These are phyloP conservation scores for Protodeltote pygarga DNA, from an alignment of 2,888 invertebrate genomes.

Conservation along the genomic window DNA sequence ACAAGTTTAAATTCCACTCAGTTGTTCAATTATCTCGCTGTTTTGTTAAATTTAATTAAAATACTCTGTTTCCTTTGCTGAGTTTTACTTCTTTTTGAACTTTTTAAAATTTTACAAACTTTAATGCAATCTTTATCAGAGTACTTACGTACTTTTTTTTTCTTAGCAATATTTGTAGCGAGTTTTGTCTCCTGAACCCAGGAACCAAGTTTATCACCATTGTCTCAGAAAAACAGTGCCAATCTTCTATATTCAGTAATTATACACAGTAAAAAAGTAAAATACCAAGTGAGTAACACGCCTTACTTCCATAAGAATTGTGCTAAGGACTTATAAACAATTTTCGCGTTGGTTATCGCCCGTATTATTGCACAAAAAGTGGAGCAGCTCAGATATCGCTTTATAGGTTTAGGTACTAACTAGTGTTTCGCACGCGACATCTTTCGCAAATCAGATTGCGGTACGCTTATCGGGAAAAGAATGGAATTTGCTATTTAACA, in stretches of 20 bases:
- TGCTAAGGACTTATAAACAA: conserved; percentile 47
- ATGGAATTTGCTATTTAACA: too few species aligned
- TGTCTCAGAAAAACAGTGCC: background rate
- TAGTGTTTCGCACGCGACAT: background rate
- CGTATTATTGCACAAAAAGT: conserved; percentile 39
- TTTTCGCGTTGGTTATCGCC: conserved; percentile 39
- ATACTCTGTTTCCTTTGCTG: background rate
- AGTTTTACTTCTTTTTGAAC: background rate
- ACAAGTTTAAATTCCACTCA: conserved; percentile 25
- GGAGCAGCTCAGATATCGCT: conserved; percentile 38
- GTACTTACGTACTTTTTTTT: too few species aligned
- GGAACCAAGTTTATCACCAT: too few species aligned
- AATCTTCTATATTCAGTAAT: background rate
- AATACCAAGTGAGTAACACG: conserved; percentile 8
- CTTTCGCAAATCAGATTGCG: background rate
- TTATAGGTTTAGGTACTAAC: conserved; percentile 24
- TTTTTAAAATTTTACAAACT: background rate
- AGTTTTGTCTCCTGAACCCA: background rate
- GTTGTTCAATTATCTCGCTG: conserved; percentile 30
- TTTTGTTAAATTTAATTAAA: conserved; percentile 27
- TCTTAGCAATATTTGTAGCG: background rate
- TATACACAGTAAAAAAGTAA: background rate
- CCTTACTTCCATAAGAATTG: conserved; percentile 32
- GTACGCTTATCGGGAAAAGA: too few species aligned
- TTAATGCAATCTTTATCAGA: too few species aligned